Evolutionary conservation across 2,888 invertebrate species (phyloP), one percentile per base, ranked within the genome.

Genomic region (Pachymerium ferrugineum): DNA sequence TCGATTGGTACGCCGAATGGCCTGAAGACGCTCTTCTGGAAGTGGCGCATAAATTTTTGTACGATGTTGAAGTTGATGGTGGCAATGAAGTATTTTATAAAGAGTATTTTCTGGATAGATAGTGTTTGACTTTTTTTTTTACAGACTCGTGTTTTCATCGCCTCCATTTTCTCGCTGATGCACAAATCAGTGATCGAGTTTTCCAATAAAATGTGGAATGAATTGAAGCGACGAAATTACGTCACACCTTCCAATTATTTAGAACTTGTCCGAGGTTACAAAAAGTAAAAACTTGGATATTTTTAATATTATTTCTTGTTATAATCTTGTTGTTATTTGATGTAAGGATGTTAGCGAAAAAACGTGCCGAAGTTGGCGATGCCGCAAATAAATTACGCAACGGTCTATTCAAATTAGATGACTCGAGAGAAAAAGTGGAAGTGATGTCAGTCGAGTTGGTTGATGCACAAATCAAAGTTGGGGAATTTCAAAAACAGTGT

Each of bases 1-100:
- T 93, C 25, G 92, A 94, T 83, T 94, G 93, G 93, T 93, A 94
- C 84, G 86, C 89, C 79, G 90, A 91, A 79, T 95, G 94, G 94
- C 93, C 94, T 0, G 87, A 88, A 75, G 91, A 92, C 80, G 94
- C 94, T 35, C 85, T 95, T 74, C 84, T 94, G n/a, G 93, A 94
- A 84, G 93, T 95, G 8, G 93, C 94, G 12, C 88, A 90, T 81
- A 90, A 90, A 83, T 94, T 91, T 82, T 85, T 94, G 42, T 85
- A 85, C 29, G 89, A 89, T 68, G 88, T 92, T 31, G 87, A 89
- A 79, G 86, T 94, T 75, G 86, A 89, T 38, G 88, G 72, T 42
- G 72, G 72, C 16, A 31, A 70, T 54, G 72, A 77, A 31, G 77
- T 75, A 74, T 22, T n/a, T n/a, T n/a, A n/a, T n/a, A n/a, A n/a